Evolutionary conservation across 2,797 vertebrate genomes (phyloP).

Genomic region (Erethizon dorsatum): DNA sequence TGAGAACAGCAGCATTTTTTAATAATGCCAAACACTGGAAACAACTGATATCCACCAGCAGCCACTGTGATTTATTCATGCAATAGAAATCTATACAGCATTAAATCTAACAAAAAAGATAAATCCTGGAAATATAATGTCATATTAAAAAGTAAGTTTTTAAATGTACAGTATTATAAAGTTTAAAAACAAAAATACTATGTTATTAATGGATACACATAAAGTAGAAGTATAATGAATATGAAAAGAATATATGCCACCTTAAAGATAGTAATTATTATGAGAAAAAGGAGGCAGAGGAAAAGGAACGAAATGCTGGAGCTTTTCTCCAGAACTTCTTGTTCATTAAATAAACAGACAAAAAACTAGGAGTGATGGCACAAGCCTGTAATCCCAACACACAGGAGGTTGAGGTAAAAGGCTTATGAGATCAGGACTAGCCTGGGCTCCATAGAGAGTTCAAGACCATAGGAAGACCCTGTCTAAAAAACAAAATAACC

Average conservation of each 20-base stretch:
- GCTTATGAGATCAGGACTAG: not conserved
- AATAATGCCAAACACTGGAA: conserved; percentile 23
- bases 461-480: not conserved
- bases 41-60: not conserved
- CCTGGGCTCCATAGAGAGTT: not conserved
- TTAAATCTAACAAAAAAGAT: not conserved
- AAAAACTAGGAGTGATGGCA: not conserved
- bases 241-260: not conserved
- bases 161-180: not conserved
- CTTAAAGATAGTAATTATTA: not conserved
- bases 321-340: conserved; percentile 42
- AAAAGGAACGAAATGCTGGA: not conserved
- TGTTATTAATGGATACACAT: not conserved
- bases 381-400: not conserved
- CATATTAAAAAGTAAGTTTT: not conserved
- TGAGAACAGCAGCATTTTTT: not conserved
- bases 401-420: not conserved
- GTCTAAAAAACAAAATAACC: not conserved
- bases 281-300: not conserved
- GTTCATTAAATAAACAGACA: not conserved
- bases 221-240: conserved; percentile 29
- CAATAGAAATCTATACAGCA: not conserved
- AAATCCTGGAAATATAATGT: conserved; percentile 26
- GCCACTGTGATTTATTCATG: conserved; percentile 24
- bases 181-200: conserved; percentile 40